Base-by-base conservation (phyloP, 2,113 vertebrate species). In the Cricetomys ansorgei region DNA sequence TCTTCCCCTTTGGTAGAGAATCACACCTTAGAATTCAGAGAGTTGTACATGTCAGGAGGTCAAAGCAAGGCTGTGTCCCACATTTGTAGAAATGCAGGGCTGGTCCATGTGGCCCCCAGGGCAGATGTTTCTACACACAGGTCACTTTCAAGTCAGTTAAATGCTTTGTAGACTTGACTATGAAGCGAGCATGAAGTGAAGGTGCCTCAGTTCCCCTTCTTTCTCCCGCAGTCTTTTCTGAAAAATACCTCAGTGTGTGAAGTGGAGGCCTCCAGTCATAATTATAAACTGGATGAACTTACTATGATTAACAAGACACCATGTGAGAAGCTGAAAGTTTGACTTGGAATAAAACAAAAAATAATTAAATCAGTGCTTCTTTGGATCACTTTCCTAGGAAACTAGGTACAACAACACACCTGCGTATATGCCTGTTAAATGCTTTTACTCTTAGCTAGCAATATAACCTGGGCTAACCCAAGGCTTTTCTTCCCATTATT, bases 291-390 rank as follows among this genome's bases (percentile, higher is more conserved):
- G 29, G n/a, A 27, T 77, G 55, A 84, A 43, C 72, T 79, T 27
- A 73, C 92, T 55, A 12, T 50, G 55, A 86, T 77, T 76, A 80
- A 87, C 7, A 62, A 70, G 75, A n/a, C 76, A 92, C 13, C 21
- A 29, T 88, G 45, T 88, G 59, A 90, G 73, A 94, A 59, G 48
- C 48, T 95, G 89, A 94, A 70, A 77, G 62, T 75, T 83, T 69
- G 37, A 85, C 81, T 79, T 87, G 62, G 95, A 84, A 77, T 37
- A 40, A 91, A 23, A 12, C 21, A n/a, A 64, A 77, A 76, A 73
- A 83, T 37, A 48, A 70, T 37, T 45, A 69, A 50, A 31, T 17
- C 4, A 8, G 62, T 76, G 43, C 6, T 69, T 86, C 72, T 95
- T 86, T 64, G 27, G 55, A 91, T 65, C 43, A 34, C 69, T 67